Base-by-base conservation (phyloP, 1,140 invertebrate genomes). In the Temnothorax longispinosus region DNA sequence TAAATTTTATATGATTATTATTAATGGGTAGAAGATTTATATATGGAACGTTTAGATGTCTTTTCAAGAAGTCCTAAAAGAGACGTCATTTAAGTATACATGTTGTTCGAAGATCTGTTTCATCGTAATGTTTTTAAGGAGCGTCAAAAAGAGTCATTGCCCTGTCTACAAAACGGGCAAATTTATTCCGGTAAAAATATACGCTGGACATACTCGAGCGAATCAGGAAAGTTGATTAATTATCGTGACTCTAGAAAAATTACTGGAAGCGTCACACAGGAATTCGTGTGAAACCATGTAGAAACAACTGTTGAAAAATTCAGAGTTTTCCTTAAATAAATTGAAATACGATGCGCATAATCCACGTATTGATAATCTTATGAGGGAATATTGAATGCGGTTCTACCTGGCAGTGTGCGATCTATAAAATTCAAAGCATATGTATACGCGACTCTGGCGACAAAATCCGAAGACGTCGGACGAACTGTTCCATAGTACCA, bases 281-380 rank as follows among this genome's bases (percentile, higher is more conserved):
- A n/a, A 58, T 58, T 72, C 10, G 32, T 15, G 21, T 18, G 5
- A 47, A 1, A 15, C 15, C 3, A 8, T n/a, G 41, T 11, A 21
- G 13, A 38, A n/a, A 21, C 21, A 41, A 44, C 27, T 58, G 15
- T 41, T 74, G 80, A 82, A 58, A 82, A 74, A 35, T 74, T 82
- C 67, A 60, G 10, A 52, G 11, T 27, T 71, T 74, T 2, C n/a
- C 44, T 7, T 84, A 84, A 75, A 44, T 18, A 84, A 84, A 84
- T 84, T 84, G 80, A 62, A 84, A 84, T 75, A 75, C 69, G 69
- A 75, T 74, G 80, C 54, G 67, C 44, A 84, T 84, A 84, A 84
- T 62, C 35, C 69, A 62, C 69, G 60, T 75, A 75, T 84, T 69
- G 69, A 84, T 84, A 84, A 84, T 84, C 69, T 41, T 75, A 11